Evolutionary conservation across 23 tunicate species (phyloP).

Genomic region (Botrylloides violaceus): DNA sequence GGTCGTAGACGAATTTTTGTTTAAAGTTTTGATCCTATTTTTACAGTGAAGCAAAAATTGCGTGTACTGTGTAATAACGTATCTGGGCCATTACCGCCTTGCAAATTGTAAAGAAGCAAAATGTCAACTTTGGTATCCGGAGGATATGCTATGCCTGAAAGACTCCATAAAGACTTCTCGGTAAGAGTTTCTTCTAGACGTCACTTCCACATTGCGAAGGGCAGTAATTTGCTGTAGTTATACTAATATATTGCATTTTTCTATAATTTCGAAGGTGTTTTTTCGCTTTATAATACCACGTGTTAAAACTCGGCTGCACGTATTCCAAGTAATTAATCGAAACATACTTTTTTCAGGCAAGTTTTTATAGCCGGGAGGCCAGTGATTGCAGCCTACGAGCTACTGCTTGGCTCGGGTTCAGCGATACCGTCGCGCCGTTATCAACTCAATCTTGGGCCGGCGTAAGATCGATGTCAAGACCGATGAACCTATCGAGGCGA

Average conservation of each 20-base stretch:
- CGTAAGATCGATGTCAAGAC: slow-evolving; percentile 16
- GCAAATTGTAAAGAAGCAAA: neutral
- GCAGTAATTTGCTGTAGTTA: too few relatives aligned
- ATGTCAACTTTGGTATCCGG: neutral
- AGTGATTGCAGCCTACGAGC: neutral
- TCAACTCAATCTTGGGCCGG: slow-evolving; percentile 11
- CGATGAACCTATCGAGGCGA: neutral
- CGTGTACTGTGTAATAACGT: neutral
- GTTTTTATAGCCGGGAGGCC: neutral
- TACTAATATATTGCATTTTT: neutral
- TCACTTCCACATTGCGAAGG: too few relatives aligned
- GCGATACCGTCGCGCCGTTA: slow-evolving; percentile 6
- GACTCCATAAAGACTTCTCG: neutral
- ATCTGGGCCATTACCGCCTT: neutral
- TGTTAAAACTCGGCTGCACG: neutral
- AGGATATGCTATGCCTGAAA: neutral
- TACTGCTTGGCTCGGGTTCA: slow-evolving; percentile 4
- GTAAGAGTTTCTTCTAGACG: too few relatives aligned
- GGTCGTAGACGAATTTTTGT: too few relatives aligned
- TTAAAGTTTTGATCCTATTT: neutral
- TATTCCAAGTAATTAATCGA: neutral
- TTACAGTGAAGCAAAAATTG: neutral
- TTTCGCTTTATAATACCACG: neutral
- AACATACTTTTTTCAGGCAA: neutral
- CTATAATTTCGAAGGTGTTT: neutral